Conservation (phyloP, 2,888 invertebrate genomes). For the Ectemnius lituratus region DNA sequence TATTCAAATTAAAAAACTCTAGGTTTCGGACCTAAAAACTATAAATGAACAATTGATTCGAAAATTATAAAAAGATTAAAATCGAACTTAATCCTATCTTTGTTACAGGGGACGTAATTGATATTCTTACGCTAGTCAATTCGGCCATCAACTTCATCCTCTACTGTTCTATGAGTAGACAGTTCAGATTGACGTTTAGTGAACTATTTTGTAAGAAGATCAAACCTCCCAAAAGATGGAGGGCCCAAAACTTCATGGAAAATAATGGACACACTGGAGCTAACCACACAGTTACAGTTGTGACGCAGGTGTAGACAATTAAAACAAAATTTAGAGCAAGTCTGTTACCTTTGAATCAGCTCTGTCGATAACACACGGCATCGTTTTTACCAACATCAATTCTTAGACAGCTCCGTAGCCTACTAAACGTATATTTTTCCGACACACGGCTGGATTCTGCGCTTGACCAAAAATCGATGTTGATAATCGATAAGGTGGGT, state of each 20-base stretch:
- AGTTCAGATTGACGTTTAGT: slow-evolving; percentile 90
- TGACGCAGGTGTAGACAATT: slow-evolving; percentile 72
- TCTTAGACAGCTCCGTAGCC: too few species aligned
- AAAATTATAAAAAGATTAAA: not conserved
- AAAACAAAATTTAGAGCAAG: slow-evolving; percentile 34
- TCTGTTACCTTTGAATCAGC: too few species aligned
- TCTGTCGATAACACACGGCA: too few species aligned
- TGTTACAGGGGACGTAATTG: slow-evolving; percentile 85
- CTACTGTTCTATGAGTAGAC: slow-evolving; percentile 95
- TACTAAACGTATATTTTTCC: too few species aligned
- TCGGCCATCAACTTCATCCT: slow-evolving; percentile 96
- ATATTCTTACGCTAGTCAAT: slow-evolving; percentile 92
- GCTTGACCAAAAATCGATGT: too few species aligned
- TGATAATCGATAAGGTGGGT: too few species aligned
- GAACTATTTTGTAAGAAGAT: slow-evolving; percentile 81
- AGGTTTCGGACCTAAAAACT: not conserved
- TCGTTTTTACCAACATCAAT: too few species aligned
- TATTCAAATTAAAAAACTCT: too few species aligned
- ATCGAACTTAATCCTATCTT: not conserved
- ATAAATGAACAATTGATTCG: not conserved
- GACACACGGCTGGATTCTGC: too few species aligned
- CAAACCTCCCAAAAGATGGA: slow-evolving; percentile 63
- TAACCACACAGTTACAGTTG: slow-evolving; percentile 75
- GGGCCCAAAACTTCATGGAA: slow-evolving; percentile 65
- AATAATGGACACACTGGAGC: slow-evolving; percentile 72